Conservation (phyloP, 2,797 vertebrate genomes). For the Euphonia xanthogaster region DNA sequence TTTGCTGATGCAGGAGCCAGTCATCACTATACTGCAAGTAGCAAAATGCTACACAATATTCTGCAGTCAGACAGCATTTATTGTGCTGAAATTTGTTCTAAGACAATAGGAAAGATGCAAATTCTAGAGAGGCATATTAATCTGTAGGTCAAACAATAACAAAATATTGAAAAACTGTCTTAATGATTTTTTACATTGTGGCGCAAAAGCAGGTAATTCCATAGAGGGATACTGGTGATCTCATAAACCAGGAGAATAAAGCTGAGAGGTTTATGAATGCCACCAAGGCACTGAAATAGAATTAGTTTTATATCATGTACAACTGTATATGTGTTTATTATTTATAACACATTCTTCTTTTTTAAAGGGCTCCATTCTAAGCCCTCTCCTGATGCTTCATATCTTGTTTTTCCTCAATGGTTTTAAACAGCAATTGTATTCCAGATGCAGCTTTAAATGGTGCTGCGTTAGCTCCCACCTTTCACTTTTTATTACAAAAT, state of each 20-base stretch:
- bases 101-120: constrained; percentile 63
- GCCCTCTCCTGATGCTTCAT: constrained; percentile 52
- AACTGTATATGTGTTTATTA: constrained; percentile 68
- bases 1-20: constrained; percentile 45
- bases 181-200: constrained; percentile 72
- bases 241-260: constrained; percentile 68
- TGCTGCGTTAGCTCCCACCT: constrained; percentile 55
- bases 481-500: constrained; percentile 67
- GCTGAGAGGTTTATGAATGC: constrained; percentile 70
- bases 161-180: constrained; percentile 72
- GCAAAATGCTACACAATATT: constrained; percentile 24
- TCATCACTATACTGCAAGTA: constrained; percentile 18
- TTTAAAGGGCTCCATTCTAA: constrained; percentile 69
- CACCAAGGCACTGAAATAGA: constrained; percentile 64
- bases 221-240: constrained; percentile 55
- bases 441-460: constrained; percentile 58
- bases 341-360: constrained; percentile 71
- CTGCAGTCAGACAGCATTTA: constrained; percentile 63
- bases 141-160: constrained; percentile 76
- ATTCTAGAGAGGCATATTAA: constrained; percentile 75
- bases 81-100: constrained; percentile 69
- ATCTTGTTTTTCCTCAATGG: constrained; percentile 64
- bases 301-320: constrained; percentile 71
- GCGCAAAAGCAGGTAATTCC: constrained; percentile 52
- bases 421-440: constrained; percentile 61